Percentiles rank a stretch among this genome's conserved stretches.
phyloP scores from a whole-genome alignment of 2,888 invertebrate species.

The Eilema depressum region DNA sequence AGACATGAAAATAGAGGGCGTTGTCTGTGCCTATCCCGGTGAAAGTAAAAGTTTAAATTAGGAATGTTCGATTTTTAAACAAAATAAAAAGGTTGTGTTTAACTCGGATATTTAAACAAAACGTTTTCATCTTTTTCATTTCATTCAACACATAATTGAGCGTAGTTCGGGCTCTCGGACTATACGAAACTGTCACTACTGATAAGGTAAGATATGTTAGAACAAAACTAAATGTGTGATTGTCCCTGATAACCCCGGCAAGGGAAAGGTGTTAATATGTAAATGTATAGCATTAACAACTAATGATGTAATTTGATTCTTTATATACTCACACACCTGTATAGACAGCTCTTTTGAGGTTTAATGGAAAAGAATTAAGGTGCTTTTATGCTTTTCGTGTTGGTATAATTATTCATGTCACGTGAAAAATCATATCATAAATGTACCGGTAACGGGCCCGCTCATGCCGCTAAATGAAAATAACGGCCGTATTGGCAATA shows the following conservation, averaged over 20 bases:
- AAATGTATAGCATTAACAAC: neutral
- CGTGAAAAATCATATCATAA: slow-evolving; percentile 11
- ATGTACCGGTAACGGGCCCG: slow-evolving; percentile 1
- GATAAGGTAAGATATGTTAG: too few relatives aligned
- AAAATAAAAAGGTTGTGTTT: too few relatives aligned
- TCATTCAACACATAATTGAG: too few relatives aligned
- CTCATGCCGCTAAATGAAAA: neutral
- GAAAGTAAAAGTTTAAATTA: too few relatives aligned
- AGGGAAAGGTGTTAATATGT: neutral
- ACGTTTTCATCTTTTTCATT: too few relatives aligned
- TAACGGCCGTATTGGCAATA: slow-evolving; percentile 1
- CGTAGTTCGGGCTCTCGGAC: too few relatives aligned
- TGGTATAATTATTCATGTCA: slow-evolving; percentile 14
- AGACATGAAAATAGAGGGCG: too few relatives aligned
- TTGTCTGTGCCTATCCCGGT: too few relatives aligned
- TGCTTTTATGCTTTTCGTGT: neutral
- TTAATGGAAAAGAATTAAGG: slow-evolving; percentile 11
- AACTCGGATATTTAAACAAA: too few relatives aligned
- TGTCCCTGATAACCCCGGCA: neutral
- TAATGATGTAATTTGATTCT: neutral
- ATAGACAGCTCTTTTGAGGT: neutral
- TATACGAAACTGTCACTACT: too few relatives aligned
- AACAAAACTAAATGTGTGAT: neutral
- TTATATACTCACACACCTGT: neutral
- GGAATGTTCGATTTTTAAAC: too few relatives aligned